Evolutionary conservation across 2,797 vertebrate species (phyloP).

Genomic region (Amphiprion clarkii): DNA sequence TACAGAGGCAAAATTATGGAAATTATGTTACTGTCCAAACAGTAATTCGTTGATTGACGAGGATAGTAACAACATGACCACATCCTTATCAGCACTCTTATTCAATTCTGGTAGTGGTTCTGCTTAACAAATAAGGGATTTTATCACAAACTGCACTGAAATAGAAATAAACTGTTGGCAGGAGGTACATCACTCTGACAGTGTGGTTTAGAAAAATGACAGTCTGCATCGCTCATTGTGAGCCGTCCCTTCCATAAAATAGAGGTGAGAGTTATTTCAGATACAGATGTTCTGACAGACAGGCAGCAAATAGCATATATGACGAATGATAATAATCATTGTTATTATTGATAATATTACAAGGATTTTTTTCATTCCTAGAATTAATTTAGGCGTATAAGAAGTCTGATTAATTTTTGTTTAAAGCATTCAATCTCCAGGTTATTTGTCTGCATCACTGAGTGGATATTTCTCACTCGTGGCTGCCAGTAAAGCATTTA

Average conservation of each 20-base stretch:
- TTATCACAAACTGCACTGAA: slow-evolving; percentile 1
- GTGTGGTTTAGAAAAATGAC: slow-evolving; percentile 18
- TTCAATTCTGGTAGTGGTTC: neutral
- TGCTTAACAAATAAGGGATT: slow-evolving; percentile 3
- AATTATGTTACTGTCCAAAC: too few species aligned
- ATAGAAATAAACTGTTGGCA: neutral
- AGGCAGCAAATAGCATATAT: neutral
- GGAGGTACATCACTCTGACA: slow-evolving; percentile 19
- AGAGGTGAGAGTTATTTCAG: neutral
- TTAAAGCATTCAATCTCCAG: neutral
- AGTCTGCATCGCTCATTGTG: slow-evolving; percentile 14
- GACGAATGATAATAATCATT: neutral
- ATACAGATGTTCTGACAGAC: neutral
- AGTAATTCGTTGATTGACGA: too few species aligned
- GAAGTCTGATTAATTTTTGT: neutral
- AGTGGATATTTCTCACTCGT: neutral
- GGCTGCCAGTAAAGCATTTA: neutral
- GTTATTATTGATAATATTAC: neutral
- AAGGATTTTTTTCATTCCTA: neutral
- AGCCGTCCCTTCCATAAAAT: slow-evolving; percentile 1
- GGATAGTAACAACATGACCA: neutral
- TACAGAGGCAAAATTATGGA: too few species aligned
- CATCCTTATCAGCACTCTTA: neutral
- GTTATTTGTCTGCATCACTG: neutral
- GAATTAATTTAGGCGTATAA: too few species aligned